Conservation (phyloP, 1,140 invertebrate species). For the Drosophila pallidifrons region DNA sequence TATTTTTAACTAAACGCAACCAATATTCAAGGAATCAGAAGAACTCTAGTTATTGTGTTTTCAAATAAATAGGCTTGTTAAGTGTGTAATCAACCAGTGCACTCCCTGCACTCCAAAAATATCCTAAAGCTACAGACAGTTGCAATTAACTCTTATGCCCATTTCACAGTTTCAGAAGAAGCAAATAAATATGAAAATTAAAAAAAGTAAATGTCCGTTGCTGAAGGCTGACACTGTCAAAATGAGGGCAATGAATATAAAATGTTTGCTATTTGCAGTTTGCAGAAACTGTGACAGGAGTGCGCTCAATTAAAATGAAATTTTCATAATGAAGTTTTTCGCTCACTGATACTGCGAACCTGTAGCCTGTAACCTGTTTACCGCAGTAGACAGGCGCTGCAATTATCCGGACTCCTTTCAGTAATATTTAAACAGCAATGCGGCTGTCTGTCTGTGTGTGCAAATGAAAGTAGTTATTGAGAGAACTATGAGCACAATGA, state of each 20-base stretch:
- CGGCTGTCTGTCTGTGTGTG: neutral
- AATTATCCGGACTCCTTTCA: slow-evolving; percentile 34
- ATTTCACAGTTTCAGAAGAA: neutral
- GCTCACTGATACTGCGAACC: slow-evolving; percentile 13
- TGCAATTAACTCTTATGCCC: neutral
- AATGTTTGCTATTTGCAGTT: slow-evolving; percentile 9
- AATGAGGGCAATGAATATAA: slow-evolving; percentile 43
- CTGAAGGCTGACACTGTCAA: slow-evolving; percentile 1
- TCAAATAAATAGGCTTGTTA: slow-evolving; percentile 4
- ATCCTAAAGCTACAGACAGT: too few relatives aligned
- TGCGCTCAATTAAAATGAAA: slow-evolving; percentile 76
- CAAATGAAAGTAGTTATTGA: too few relatives aligned
- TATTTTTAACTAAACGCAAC: too few relatives aligned
- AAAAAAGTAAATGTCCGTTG: slow-evolving; percentile 9
- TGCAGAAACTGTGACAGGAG: slow-evolving; percentile 32
- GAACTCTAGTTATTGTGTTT: too few relatives aligned
- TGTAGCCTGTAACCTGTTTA: slow-evolving; percentile 34
- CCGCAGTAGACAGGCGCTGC: slow-evolving; percentile 37
- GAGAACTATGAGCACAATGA: too few relatives aligned
- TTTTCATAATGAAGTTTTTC: slow-evolving; percentile 77
- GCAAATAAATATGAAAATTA: neutral
- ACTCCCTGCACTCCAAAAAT: neutral
- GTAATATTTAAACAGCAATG: slow-evolving; percentile 4
- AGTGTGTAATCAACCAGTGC: slow-evolving; percentile 9
- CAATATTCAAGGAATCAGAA: too few relatives aligned